Evolutionary conservation across 2,797 vertebrate species (phyloP).

Genomic region (Gymnocypris eckloni): DNA sequence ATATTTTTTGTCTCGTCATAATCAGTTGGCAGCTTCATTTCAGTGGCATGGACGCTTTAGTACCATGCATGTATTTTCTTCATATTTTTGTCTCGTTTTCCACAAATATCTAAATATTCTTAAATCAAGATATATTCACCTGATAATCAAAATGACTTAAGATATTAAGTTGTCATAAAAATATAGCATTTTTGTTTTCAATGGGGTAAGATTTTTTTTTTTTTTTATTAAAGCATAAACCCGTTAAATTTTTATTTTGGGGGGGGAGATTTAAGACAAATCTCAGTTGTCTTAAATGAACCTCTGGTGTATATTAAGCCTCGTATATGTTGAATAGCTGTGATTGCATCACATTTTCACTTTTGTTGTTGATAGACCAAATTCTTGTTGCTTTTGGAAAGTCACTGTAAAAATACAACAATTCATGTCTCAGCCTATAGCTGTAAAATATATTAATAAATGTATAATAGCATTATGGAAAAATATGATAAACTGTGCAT

Average conservation of each 20-base stretch:
- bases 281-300: neutral
- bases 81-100: neutral
- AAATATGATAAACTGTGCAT: neutral
- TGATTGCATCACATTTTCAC: conserved; percentile 1
- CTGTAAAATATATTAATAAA: neutral
- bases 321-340: neutral
- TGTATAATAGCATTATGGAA: neutral
- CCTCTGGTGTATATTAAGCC: neutral
- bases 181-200: neutral
- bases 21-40: neutral
- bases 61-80: neutral
- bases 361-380: neutral
- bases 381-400: conserved; percentile 4
- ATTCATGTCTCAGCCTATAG: neutral
- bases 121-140: neutral
- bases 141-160: neutral
- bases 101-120: neutral
- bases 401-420: neutral
- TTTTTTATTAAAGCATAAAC: neutral
- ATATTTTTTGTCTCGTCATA: neutral
- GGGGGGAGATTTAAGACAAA: too few species aligned
- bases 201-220: neutral
- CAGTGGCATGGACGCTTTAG: neutral
- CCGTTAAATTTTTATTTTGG: neutral
- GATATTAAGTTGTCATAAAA: neutral